A percentile compares a stretch with the other conserved stretches of the same genome.
phyloP scores from a whole-genome alignment of 2,797 vertebrate species.

The Galagoides demidoff region DNA sequence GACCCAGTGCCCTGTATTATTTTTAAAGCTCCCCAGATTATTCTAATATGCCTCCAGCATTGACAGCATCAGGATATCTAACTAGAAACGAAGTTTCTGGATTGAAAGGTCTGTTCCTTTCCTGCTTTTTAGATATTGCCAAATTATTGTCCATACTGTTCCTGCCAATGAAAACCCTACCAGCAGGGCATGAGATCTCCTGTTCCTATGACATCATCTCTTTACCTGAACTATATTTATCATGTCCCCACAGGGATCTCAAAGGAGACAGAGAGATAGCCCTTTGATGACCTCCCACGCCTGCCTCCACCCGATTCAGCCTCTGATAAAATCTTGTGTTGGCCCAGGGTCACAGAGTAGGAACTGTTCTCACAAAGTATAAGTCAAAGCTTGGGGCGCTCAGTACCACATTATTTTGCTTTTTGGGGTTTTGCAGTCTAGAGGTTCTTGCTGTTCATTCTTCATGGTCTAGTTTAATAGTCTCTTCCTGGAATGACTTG shows the following conservation, averaged over 20 bases:
- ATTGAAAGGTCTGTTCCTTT: background rate
- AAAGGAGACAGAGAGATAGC: slow-evolving; percentile 32
- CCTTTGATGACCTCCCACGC: slow-evolving; percentile 38
- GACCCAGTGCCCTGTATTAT: background rate
- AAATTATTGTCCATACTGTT: background rate
- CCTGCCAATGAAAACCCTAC: background rate
- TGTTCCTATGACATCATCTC: background rate
- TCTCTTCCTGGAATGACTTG: background rate
- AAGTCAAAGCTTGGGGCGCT: slow-evolving; percentile 45
- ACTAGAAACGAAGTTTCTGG: slow-evolving; percentile 45
- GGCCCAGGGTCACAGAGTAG: background rate
- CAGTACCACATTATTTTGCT: slow-evolving; percentile 48
- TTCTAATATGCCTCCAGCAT: background rate
- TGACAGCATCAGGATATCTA: slow-evolving; percentile 17
- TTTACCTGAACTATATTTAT: slow-evolving; percentile 29
- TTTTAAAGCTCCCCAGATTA: background rate
- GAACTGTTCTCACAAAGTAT: slow-evolving; percentile 50
- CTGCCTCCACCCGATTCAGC: slow-evolving; percentile 45
- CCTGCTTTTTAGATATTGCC: slow-evolving; percentile 6
- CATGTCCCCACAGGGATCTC: background rate
- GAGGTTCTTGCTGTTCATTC: background rate
- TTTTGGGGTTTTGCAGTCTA: background rate
- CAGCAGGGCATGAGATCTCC: background rate
- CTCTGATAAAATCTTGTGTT: slow-evolving; percentile 57
- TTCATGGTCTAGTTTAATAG: background rate